These are phyloP conservation scores for Aurelia aurita DNA, from an alignment of 30 jellyfish, hydroid and myxozoan species.

Conservation along the genomic window DNA sequence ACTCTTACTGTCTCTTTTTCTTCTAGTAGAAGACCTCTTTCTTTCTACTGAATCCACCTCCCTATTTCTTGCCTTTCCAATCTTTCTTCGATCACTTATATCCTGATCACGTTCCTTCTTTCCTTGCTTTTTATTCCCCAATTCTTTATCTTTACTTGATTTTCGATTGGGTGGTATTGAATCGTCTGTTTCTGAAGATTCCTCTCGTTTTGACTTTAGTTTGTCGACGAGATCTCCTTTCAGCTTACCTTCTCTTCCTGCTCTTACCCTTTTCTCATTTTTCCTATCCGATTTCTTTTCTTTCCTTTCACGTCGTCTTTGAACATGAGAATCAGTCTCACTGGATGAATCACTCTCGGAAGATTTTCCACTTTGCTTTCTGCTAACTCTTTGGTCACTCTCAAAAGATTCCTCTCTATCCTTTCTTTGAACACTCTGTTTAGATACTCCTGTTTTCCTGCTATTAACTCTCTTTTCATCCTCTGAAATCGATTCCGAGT, in stretches of 20 bases:
- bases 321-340: too few species aligned
- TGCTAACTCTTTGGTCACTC: neutral
- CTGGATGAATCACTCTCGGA: too few species aligned
- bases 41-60: too few species aligned
- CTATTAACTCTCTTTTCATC: neutral
- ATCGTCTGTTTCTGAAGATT: too few species aligned
- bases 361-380: neutral
- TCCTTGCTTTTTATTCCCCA: neutral
- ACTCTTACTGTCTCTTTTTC: too few species aligned
- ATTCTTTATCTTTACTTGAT: neutral
- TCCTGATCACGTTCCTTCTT: neutral
- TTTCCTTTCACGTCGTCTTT: too few species aligned
- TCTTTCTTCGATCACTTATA: too few species aligned
- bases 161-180: neutral
- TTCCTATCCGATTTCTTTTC: too few species aligned
- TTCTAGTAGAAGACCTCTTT: too few species aligned
- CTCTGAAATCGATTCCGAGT: neutral
- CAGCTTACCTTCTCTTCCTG: conserved; percentile 2
- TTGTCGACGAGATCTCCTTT: neutral
- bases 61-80: too few species aligned
- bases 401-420: neutral
- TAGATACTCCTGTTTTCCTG: neutral
- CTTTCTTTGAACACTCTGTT: neutral
- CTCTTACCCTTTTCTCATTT: neutral
- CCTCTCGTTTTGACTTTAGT: too few species aligned